Base-by-base conservation (phyloP, 2,113 vertebrate genomes). In the Lepus europaeus region DNA sequence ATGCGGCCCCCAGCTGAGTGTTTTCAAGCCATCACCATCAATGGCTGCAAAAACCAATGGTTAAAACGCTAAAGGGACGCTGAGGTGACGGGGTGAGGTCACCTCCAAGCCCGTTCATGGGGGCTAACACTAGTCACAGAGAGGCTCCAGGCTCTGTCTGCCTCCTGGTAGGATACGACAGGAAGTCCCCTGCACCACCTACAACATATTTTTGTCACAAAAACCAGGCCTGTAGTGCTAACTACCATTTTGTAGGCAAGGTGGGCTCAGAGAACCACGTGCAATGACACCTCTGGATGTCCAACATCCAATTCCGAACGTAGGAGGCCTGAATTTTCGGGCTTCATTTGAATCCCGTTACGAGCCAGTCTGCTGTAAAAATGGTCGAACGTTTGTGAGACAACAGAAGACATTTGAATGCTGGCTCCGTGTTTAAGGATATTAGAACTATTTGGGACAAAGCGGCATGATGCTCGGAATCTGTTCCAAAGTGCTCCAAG, bases 391-490 rank as follows among this genome's bases (percentile, higher is more conserved):
- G 25, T 73, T 49, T 90, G 22, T 23, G 36, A 83, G 59, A 45
- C n/a, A 14, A 22, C 9, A 33, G 17, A 66, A 64, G n/a, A 63
- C 6, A 10, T 27, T 45, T 90, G 61, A 23, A 36, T 63, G 20
- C 27, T 9, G 29, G 81, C 13, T 17, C 8, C 12, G 4, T 33
- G 10, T 92, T 64, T 72, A 66, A 89, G 36, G 33, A 19, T 39
- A 56, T 68, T 93, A 91, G 63, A 61, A 69, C 70, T 68, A 51
- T n/a, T 93, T 84, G 51, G 73, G 76, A 74, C 68, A 87, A 91
- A 68, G 78, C 25, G 70, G 68, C 36, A 9, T 14, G 22, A 63
- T 84, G 16, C 39, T 59, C 36, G 49, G 74, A 69, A 69, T 90
- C 69, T 64, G 13, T 29, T 72, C 85, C 20, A 72, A 33, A 84